Evolutionary conservation across 2,113 vertebrate species (phyloP).

Genomic region (Tautogolabrus adspersus): DNA sequence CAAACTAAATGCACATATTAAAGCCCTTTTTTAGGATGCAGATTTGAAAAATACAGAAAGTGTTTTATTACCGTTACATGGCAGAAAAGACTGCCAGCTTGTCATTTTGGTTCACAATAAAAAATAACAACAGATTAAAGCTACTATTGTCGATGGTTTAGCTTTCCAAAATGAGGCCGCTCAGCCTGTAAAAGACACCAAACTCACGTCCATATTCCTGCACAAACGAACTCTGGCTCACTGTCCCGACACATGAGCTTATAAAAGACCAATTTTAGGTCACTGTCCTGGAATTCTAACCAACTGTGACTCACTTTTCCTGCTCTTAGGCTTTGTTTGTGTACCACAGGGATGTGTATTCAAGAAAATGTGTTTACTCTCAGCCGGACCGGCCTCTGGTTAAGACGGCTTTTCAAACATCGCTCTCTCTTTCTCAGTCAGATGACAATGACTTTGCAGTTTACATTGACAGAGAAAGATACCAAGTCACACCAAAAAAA

Average conservation of each 20-base stretch:
- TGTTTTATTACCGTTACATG: slow-evolving; percentile 21
- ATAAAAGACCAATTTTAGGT: slow-evolving; percentile 5
- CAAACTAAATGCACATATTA: slow-evolving; percentile 29
- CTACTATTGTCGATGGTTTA: not conserved
- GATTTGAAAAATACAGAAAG: not conserved
- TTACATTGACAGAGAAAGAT: not conserved
- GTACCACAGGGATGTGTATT: not conserved
- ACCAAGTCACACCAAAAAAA: not conserved
- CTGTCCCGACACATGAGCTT: slow-evolving; percentile 11
- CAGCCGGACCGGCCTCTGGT: not conserved
- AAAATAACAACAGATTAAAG: not conserved
- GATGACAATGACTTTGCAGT: not conserved
- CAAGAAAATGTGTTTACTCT: slow-evolving; percentile 24
- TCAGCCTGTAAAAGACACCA: slow-evolving; percentile 1
- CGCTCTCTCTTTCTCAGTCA: not conserved
- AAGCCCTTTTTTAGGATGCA: slow-evolving; percentile 12
- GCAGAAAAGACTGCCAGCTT: slow-evolving; percentile 2
- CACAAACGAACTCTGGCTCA: slow-evolving; percentile 11
- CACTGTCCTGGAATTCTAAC: not conserved
- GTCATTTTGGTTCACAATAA: slow-evolving; percentile 7
- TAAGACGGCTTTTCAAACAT: slow-evolving; percentile 7
- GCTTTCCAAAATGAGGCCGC: not conserved
- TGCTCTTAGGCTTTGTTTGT: not conserved
- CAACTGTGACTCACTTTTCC: slow-evolving; percentile 19
- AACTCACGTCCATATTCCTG: too few species aligned